Conservation (phyloP, 1,140 invertebrate species). For the Listronotus oregonensis region DNA sequence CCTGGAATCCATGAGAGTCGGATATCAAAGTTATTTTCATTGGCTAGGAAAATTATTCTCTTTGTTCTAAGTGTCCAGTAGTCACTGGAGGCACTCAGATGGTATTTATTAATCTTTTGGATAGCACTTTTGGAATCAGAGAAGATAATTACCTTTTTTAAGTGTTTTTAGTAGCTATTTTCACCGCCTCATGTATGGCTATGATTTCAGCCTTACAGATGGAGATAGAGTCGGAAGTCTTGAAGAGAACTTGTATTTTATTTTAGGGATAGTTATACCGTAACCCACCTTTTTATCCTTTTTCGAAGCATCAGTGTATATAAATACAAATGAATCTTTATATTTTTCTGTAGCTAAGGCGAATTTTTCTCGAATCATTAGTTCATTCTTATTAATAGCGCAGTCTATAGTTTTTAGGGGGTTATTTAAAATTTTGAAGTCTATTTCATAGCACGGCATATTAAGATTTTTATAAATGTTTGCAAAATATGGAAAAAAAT, state of each 20-base stretch:
- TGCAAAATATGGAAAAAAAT: not conserved
- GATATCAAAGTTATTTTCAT: not conserved
- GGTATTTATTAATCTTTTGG: conserved; percentile 12
- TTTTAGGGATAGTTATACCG: no score
- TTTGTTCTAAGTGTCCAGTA: conserved; percentile 14
- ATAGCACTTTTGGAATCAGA: conserved; percentile 30
- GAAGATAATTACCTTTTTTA: conserved; percentile 27
- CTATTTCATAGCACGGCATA: conserved; percentile 13
- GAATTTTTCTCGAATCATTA: not conserved
- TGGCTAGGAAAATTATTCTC: conserved; percentile 4
- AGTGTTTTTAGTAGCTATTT: conserved; percentile 10
- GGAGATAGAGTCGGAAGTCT: conserved; percentile 6
- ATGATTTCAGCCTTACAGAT: conserved; percentile 27
- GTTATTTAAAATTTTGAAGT: not conserved
- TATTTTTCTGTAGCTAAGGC: not conserved
- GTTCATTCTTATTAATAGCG: conserved; percentile 4
- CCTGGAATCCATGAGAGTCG: conserved; percentile 24
- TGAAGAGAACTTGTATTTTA: conserved; percentile 9
- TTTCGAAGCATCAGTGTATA: conserved; percentile 36
- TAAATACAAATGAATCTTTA: not conserved
- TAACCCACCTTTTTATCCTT: no score
- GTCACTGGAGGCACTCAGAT: not conserved
- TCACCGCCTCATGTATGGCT: conserved; percentile 21
- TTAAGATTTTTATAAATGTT: conserved; percentile 5
- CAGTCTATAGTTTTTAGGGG: conserved; percentile 6